Evolutionary conservation across 2,888 invertebrate genomes (phyloP).

Genomic region (Anthrax anthrax): DNA sequence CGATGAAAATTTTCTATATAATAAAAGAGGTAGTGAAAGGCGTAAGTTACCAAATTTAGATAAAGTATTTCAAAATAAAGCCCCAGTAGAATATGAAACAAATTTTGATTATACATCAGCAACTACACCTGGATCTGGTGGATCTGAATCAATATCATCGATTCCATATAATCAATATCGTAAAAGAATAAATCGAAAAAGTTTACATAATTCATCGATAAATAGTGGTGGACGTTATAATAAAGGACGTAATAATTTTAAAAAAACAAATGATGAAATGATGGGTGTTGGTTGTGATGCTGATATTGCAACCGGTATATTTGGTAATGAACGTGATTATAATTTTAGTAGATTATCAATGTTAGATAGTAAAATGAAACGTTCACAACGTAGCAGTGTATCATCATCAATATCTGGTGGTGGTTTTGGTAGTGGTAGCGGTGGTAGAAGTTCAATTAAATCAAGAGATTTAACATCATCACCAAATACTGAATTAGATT

Average conservation of each 20-base stretch:
- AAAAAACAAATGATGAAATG: slow-evolving; percentile 1
- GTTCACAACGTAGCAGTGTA: slow-evolving; percentile 25
- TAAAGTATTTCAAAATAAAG: slow-evolving; percentile 26
- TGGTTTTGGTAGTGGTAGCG: no score
- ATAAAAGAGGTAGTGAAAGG: slow-evolving; percentile 22
- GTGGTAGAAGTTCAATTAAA: slow-evolving; percentile 29
- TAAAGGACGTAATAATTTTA: slow-evolving; percentile 28
- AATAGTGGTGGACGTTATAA: no score
- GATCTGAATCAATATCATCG: no score
- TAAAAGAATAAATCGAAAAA: slow-evolving; percentile 17
- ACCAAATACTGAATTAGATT: slow-evolving; percentile 22
- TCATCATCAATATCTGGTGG: no score
- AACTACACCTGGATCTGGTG: no score
- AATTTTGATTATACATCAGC: background rate
- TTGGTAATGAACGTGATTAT: slow-evolving; percentile 1
- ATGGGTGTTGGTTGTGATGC: background rate
- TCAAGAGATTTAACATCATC: slow-evolving; percentile 23
- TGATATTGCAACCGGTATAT: background rate
- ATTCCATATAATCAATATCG: background rate
- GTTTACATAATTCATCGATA: slow-evolving; percentile 20
- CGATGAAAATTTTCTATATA: no score
- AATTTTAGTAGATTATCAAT: slow-evolving; percentile 30
- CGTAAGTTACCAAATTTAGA: slow-evolving; percentile 29
- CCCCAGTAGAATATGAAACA: slow-evolving; percentile 16
- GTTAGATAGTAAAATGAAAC: slow-evolving; percentile 28